A percentile compares a stretch with the other conserved stretches of the same genome.
phyloP scores from a whole-genome alignment of 2,113 vertebrate genomes.

The Coregonus clupeaformis region DNA sequence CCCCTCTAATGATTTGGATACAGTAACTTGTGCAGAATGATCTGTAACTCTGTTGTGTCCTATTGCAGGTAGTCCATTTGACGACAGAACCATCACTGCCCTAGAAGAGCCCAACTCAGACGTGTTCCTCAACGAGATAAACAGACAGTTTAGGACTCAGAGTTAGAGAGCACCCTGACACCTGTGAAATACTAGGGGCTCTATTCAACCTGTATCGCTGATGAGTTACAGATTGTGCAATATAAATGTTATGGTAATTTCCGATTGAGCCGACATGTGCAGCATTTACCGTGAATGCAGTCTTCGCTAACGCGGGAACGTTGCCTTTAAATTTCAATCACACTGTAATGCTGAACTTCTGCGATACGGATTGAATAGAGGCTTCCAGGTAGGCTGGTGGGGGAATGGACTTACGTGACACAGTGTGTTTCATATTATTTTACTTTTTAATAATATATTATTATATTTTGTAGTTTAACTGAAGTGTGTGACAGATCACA shows the following conservation, averaged over 20 bases:
- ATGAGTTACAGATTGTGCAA: no score
- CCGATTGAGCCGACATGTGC: no score
- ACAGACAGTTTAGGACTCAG: conserved; percentile 41
- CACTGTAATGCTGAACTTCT: no score
- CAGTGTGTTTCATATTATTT: not conserved
- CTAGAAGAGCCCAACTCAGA: conserved; percentile 54
- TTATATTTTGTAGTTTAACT: not conserved
- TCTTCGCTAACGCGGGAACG: no score
- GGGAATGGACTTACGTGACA: no score
- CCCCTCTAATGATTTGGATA: no score
- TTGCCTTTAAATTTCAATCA: no score
- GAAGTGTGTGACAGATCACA: not conserved
- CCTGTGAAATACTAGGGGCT: not conserved
- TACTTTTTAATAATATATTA: not conserved
- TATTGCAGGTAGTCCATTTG: conserved; percentile 61
- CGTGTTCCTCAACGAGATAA: conserved; percentile 69
- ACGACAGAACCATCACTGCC: conserved; percentile 56
- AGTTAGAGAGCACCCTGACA: conserved; percentile 36
- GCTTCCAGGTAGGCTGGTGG: no score
- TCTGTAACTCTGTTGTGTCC: not conserved
- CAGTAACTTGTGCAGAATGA: not conserved
- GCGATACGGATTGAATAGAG: no score
- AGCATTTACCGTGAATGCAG: no score
- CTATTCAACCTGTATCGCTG: not conserved
- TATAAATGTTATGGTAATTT: no score